A percentile compares a stretch with the other conserved stretches of the same genome.
Evolutionary conservation across 2,113 vertebrate genomes (phyloP).

Genomic region (Sardina pilchardus): DNA sequence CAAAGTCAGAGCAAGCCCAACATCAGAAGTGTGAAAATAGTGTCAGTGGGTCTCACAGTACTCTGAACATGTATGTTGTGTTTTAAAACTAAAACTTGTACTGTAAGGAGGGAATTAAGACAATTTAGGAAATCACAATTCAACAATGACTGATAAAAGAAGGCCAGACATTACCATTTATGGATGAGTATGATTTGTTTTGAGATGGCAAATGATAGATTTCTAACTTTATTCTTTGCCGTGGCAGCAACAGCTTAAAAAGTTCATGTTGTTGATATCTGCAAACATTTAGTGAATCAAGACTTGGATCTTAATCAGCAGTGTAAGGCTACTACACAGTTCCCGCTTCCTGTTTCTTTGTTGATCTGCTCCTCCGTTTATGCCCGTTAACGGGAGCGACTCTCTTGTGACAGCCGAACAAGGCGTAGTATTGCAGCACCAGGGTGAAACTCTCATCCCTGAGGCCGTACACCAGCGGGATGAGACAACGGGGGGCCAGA

Average conservation of each 20-base stretch:
- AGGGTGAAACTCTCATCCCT: conserved; percentile 51
- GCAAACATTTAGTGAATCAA: not conserved
- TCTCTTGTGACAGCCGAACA: conserved; percentile 26
- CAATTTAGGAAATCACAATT: not conserved
- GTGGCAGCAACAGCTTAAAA: not conserved
- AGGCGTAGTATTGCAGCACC: conserved; percentile 34
- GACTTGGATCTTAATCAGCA: not conserved
- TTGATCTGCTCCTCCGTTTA: not conserved
- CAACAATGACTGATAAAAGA: not conserved
- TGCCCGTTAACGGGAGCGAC: not conserved
- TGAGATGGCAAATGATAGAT: not conserved
- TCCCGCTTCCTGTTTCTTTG: not conserved
- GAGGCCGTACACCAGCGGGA: conserved; percentile 61
- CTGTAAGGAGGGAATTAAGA: too few relatives aligned
- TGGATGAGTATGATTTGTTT: not conserved
- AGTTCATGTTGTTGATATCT: not conserved
- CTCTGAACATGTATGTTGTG: too few relatives aligned
- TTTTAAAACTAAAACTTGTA: not conserved
- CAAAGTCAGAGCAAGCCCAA: too few relatives aligned
- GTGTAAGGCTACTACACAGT: not conserved
- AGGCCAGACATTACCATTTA: not conserved
- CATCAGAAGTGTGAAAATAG: too few relatives aligned
- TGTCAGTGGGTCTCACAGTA: too few relatives aligned
- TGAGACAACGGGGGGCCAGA: conserved; percentile 51
- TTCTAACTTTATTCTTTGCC: not conserved